Evolutionary conservation across 2,888 invertebrate species (phyloP).

Genomic region (Griposia aprilina): DNA sequence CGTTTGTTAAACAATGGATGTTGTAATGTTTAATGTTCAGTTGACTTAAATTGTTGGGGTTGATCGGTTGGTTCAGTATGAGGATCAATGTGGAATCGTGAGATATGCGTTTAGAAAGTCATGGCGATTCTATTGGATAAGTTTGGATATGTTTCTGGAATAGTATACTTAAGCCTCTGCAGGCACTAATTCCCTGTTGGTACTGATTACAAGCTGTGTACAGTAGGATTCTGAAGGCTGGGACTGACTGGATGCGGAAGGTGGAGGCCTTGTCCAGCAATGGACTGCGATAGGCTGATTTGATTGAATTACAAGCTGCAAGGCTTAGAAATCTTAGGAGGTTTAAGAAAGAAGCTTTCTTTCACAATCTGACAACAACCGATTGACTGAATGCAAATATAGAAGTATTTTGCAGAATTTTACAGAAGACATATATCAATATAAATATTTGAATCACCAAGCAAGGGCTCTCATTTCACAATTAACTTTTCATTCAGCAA

Average conservation of each 20-base stretch:
- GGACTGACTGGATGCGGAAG: background rate
- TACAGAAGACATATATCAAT: background rate
- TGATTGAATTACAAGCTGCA: background rate
- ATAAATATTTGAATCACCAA: background rate
- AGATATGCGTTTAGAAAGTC: background rate
- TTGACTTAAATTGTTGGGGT: constrained; percentile 42
- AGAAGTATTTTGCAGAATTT: background rate
- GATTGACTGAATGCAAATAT: background rate
- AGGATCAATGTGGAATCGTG: constrained; percentile 4
- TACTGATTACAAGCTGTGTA: background rate
- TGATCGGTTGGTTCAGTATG: background rate
- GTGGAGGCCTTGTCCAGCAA: background rate
- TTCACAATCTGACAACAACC: background rate
- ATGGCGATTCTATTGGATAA: background rate
- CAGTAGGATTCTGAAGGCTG: too few relatives aligned
- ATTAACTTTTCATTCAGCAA: background rate
- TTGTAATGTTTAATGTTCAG: constrained; percentile 45
- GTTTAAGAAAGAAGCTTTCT: background rate
- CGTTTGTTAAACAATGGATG: constrained; percentile 53
- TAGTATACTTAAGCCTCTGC: background rate
- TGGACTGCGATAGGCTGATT: background rate
- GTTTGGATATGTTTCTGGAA: background rate
- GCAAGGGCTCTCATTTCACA: background rate
- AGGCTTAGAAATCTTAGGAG: background rate
- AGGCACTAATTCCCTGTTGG: background rate